phyloP scores from a whole-genome alignment of 2,888 invertebrate genomes.

The Eupsilia transversa region DNA sequence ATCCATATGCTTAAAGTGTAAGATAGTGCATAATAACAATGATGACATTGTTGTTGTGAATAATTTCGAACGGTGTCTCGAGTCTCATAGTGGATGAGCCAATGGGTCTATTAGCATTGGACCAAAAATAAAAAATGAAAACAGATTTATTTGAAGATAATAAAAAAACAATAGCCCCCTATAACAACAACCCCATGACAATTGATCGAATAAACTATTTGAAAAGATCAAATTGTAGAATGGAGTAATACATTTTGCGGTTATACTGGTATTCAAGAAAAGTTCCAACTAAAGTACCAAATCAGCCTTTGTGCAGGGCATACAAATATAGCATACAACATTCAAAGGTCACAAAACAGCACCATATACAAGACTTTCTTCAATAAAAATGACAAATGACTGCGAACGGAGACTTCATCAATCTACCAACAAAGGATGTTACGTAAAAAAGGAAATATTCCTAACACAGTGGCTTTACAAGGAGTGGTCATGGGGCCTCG shows the following conservation, averaged over 20 bases:
- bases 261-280: too few relatives aligned
- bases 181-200: too few relatives aligned
- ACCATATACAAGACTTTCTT: not conserved
- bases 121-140: not conserved
- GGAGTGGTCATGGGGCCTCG: conserved; percentile 69
- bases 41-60: too few relatives aligned
- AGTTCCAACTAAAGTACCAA: too few relatives aligned
- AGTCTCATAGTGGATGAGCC: not conserved
- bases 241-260: too few relatives aligned
- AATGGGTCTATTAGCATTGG: not conserved
- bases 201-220: not conserved
- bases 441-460: conserved; percentile 52
- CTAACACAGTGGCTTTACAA: conserved; percentile 56
- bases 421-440: conserved; percentile 43
- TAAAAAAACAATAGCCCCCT: too few relatives aligned
- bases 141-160: not conserved
- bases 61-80: too few relatives aligned
- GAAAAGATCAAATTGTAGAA: too few relatives aligned
- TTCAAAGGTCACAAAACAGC: not conserved
- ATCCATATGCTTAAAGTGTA: not conserved
- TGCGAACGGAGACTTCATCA: conserved; percentile 39
- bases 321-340: not conserved
- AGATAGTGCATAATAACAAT: too few relatives aligned
- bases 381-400: conserved; percentile 42
- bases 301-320: not conserved